Base-by-base conservation (phyloP, 2,113 vertebrate genomes). In the Leptobrachium leishanense region DNA sequence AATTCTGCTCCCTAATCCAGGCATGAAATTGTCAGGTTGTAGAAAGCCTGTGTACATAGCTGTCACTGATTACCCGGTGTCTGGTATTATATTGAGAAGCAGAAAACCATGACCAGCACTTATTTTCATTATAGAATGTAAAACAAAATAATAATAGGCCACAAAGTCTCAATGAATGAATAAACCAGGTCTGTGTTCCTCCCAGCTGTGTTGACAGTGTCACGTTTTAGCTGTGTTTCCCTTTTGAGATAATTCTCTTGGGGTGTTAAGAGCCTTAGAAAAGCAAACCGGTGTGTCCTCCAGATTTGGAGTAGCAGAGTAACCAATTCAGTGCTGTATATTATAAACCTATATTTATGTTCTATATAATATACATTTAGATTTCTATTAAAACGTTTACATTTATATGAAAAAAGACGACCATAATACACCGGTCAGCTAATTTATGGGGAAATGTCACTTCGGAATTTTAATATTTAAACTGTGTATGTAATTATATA, bases 151-250 rank as follows among this genome's bases (percentile, higher is more conserved):
- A 50, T 5, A 50, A 50, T 5, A 50, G 20, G 20, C 20, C 20
- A 31, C 20, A 50, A 4, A 50, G 8, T 8, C 43, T 57, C 44
- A 79, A 66, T 71, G 54, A 54, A 43, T 4, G 6, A 5, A 50
- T 31, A 55, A 66, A 6, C 39, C 7, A 54, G 44, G 69, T 44
- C 43, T 72, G 69, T 57, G 62, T 65, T 75, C 15, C 10, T 57
- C 44, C 59, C 77, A 73, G 77, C 77, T 79, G 77, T 79, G 70
- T 73, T 79, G 72, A 65, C 68, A 8, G 42, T 43, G 67, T 68
- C 39, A 11, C 31, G 5, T 46, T 41, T 67, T 77, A 67, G 76
- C 39, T 54, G 12, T 2, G 13, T 20, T 79, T 70, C 39, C 41
- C 15, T 57, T 59, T 13, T 31, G 13, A 65, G 55, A 11, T 12